A percentile compares a stretch with the other conserved stretches of the same genome.
These are phyloP conservation scores for Aurelia aurita DNA, from an alignment of 30 jellyfish, hydroid and myxozoan genomes.

Conservation along the genomic window DNA sequence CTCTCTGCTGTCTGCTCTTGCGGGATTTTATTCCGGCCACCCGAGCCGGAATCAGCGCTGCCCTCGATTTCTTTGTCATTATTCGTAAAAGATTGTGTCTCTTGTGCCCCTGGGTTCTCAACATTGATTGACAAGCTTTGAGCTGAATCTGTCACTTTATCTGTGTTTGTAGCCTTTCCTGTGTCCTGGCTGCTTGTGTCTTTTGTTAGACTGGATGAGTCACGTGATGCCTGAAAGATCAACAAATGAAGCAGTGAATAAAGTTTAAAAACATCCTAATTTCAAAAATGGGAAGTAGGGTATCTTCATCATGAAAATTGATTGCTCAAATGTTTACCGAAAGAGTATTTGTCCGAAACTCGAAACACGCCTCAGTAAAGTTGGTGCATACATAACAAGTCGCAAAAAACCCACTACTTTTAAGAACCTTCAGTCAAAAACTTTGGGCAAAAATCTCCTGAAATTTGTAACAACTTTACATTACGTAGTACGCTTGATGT, in stretches of 20 bases:
- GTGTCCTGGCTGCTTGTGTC: background rate
- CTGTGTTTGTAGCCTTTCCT: background rate
- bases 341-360: too few species aligned
- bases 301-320: background rate
- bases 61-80: background rate
- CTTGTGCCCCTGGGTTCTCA: slow-evolving; percentile 33
- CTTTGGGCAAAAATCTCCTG: too few species aligned
- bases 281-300: too few species aligned
- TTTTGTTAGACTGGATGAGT: background rate
- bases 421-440: too few species aligned
- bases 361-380: too few species aligned
- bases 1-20: slow-evolving; percentile 69
- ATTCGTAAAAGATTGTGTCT: background rate
- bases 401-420: too few species aligned
- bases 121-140: slow-evolving; percentile 39
- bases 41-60: slow-evolving; percentile 13
- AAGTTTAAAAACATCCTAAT: too few species aligned
- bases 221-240: background rate
- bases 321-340: too few species aligned
- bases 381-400: too few species aligned
- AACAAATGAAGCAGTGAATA: background rate
- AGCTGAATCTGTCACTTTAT: background rate
- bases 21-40: slow-evolving; percentile 45
- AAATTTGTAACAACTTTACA: too few species aligned
- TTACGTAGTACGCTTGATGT: too few species aligned